Percentiles rank a stretch among this genome's conserved stretches.
Evolutionary conservation across 1,140 invertebrate species (phyloP).

Genomic region (Elymnias hypermnestra): DNA sequence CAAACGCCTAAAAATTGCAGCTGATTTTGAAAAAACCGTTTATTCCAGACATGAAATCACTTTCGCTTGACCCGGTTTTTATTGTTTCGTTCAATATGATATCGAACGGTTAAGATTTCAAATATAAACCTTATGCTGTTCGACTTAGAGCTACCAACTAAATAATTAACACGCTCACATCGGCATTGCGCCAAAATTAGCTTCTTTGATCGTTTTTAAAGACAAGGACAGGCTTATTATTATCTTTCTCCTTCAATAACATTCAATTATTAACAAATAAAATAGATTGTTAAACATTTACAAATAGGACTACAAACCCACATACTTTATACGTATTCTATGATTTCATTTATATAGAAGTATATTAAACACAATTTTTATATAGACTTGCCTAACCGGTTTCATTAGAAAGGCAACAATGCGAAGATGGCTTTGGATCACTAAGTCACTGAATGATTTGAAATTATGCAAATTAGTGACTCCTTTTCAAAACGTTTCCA

Average conservation of each 20-base stretch:
- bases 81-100: slow-evolving; percentile 17
- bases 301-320: too few relatives aligned
- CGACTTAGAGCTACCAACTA: slow-evolving; percentile 1
- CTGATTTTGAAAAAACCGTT: slow-evolving; percentile 11
- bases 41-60: slow-evolving; percentile 26
- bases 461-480: too few relatives aligned
- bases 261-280: too few relatives aligned
- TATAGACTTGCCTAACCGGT: too few relatives aligned
- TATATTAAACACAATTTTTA: too few relatives aligned
- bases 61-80: slow-evolving; percentile 28
- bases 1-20: not conserved
- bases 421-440: too few relatives aligned
- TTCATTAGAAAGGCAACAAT: too few relatives aligned
- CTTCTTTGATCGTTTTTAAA: slow-evolving; percentile 14
- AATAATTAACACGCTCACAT: slow-evolving; percentile 5
- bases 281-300: too few relatives aligned
- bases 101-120: not conserved
- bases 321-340: too few relatives aligned
- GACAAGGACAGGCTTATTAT: slow-evolving; percentile 13
- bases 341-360: too few relatives aligned
- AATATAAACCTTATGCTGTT: slow-evolving; percentile 5
- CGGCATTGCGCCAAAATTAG: slow-evolving; percentile 23
- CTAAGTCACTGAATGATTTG: too few relatives aligned
- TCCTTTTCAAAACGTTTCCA: too few relatives aligned
- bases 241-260: slow-evolving; percentile 3